phyloP scores from a whole-genome alignment of 2,888 invertebrate species.

The Brachyopa scutellaris region DNA sequence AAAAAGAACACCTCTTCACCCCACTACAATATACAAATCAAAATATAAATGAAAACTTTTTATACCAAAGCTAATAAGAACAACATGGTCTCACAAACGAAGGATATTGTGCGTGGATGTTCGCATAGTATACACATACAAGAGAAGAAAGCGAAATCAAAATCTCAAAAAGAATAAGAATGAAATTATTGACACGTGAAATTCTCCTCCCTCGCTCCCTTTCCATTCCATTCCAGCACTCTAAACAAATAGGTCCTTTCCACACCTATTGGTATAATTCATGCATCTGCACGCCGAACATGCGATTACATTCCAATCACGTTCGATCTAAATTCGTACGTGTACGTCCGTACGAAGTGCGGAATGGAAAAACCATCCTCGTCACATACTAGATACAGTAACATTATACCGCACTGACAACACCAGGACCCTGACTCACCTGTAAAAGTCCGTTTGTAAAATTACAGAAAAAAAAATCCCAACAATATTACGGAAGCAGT shows the following conservation, averaged over 20 bases:
- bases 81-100: slow-evolving; percentile 21
- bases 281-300: slow-evolving; percentile 57
- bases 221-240: neutral
- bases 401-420: slow-evolving; percentile 16
- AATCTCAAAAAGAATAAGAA: slow-evolving; percentile 56
- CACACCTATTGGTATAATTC: slow-evolving; percentile 62
- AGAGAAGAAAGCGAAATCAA: slow-evolving; percentile 47
- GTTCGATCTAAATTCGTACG: slow-evolving; percentile 67
- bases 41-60: slow-evolving; percentile 27
- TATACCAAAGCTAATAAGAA: slow-evolving; percentile 27
- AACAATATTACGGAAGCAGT: slow-evolving; percentile 37
- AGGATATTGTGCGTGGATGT: neutral
- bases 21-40: slow-evolving; percentile 10
- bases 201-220: slow-evolving; percentile 23
- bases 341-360: slow-evolving; percentile 47
- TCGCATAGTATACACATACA: too few species aligned
- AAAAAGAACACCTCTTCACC: neutral
- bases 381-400: slow-evolving; percentile 41
- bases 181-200: slow-evolving; percentile 63
- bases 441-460: slow-evolving; percentile 6
- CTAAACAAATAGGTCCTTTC: slow-evolving; percentile 60
- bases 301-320: slow-evolving; percentile 67
- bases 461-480: neutral
- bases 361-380: slow-evolving; percentile 53
- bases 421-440: slow-evolving; percentile 18